These are phyloP conservation scores for Corythornis leucogaster DNA, from an alignment of 2,797 vertebrate genomes.

Conservation along the genomic window DNA sequence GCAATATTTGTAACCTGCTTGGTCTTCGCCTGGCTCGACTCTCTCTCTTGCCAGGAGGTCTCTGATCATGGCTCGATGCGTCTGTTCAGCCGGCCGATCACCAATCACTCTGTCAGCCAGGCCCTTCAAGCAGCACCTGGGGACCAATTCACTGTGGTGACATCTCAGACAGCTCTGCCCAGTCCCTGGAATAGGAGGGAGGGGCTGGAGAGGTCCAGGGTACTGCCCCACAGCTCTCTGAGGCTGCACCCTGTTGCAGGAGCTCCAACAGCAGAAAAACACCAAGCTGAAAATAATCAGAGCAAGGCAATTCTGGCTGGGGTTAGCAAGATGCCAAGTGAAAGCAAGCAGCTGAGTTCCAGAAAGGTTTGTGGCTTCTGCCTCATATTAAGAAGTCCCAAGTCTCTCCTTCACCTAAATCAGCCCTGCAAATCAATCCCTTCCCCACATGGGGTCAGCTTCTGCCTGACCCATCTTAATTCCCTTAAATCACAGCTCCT, in stretches of 20 bases:
- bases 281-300: rapidly evolving
- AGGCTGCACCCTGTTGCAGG: not conserved
- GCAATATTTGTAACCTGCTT: not conserved
- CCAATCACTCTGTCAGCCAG: constrained; percentile 6
- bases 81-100: not conserved
- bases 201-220: rapidly evolving
- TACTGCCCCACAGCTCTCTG: not conserved
- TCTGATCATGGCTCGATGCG: not conserved
- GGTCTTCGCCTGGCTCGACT: not conserved
- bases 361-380: not conserved
- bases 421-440: not conserved
- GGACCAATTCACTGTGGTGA: not conserved
- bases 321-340: not conserved
- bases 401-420: not conserved
- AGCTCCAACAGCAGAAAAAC: not conserved
- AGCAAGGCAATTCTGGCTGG: not conserved
- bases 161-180: not conserved
- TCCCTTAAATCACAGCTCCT: not conserved
- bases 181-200: rapidly evolving
- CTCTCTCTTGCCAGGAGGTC: not conserved
- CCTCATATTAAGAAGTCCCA: not conserved
- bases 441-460: not conserved
- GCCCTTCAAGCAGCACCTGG: not conserved
- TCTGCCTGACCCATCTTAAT: not conserved
- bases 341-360: not conserved